phyloP scores from a whole-genome alignment of 2,888 invertebrate genomes.

The Dione juno region DNA sequence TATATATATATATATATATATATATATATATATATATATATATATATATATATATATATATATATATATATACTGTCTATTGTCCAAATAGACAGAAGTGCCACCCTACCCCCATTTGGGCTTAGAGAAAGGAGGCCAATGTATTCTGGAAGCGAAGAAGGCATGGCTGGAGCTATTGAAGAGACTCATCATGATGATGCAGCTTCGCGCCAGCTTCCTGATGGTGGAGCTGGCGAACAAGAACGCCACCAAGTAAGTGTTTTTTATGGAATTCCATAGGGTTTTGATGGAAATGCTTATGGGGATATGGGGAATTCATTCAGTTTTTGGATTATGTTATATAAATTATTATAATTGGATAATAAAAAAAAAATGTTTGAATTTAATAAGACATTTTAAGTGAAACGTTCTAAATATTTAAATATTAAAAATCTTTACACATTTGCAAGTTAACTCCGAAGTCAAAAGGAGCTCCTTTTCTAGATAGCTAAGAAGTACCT shows the following conservation, averaged over 20 bases:
- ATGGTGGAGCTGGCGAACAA: constrained; percentile 57
- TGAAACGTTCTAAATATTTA: no score
- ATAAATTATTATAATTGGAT: no score
- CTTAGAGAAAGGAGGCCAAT: constrained; percentile 62
- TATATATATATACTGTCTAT: neutral
- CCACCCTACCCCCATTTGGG: constrained; percentile 60
- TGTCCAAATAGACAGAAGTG: constrained; percentile 40
- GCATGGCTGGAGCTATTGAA: constrained; percentile 60
- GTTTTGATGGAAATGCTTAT: constrained; percentile 25
- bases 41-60: no score
- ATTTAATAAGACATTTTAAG: no score
- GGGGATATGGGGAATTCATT: neutral
- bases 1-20: neutral
- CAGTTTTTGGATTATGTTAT: no score
- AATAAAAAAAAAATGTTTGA: no score
- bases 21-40: neutral
- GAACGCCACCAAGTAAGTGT: constrained; percentile 68
- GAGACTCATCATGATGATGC: constrained; percentile 55
- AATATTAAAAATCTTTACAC: no score
- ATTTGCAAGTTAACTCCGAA: no score
- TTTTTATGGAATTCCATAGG: neutral
- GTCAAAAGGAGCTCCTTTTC: no score
- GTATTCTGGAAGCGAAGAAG: constrained; percentile 58
- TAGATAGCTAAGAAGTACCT: no score
- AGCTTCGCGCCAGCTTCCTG: constrained; percentile 53